Evolutionary conservation across 2,888 invertebrate species (phyloP).

Genomic region (Lamproptera curius): DNA sequence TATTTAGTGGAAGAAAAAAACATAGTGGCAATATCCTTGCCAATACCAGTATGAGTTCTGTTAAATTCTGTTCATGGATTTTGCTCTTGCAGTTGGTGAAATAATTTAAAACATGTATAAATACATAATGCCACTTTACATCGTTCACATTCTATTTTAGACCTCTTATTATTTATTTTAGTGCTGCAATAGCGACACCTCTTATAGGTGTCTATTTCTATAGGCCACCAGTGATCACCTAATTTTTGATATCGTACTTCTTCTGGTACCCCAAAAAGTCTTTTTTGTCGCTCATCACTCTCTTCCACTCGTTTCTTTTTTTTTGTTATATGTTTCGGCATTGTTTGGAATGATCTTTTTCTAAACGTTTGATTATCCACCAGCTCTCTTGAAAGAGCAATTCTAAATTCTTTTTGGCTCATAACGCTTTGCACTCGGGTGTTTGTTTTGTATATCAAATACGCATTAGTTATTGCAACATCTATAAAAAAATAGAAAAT

Average conservation of each 20-base stretch:
- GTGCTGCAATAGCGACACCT: too few relatives aligned
- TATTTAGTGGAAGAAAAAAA: too few relatives aligned
- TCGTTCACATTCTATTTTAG: background rate
- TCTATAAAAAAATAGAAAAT: constrained; percentile 33
- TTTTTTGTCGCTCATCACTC: constrained; percentile 26
- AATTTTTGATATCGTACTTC: constrained; percentile 27
- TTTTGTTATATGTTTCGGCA: too few relatives aligned
- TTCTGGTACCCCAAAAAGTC: constrained; percentile 25
- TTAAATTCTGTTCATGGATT: background rate
- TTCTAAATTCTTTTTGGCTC: constrained; percentile 28
- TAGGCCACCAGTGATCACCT: constrained; percentile 25
- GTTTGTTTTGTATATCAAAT: constrained; percentile 25
- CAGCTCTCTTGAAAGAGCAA: constrained; percentile 26
- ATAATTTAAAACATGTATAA: too few relatives aligned
- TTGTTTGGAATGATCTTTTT: constrained; percentile 24
- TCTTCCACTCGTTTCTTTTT: too few relatives aligned
- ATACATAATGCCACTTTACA: background rate
- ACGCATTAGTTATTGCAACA: constrained; percentile 29
- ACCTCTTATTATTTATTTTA: too few relatives aligned
- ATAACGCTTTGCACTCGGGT: constrained; percentile 24
- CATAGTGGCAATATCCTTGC: background rate
- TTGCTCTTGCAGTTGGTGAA: background rate
- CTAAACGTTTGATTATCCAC: constrained; percentile 24
- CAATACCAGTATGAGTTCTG: background rate
- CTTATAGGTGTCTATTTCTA: too few relatives aligned